Conservation (phyloP, 2,888 invertebrate genomes). For the Urechis unicinctus region DNA sequence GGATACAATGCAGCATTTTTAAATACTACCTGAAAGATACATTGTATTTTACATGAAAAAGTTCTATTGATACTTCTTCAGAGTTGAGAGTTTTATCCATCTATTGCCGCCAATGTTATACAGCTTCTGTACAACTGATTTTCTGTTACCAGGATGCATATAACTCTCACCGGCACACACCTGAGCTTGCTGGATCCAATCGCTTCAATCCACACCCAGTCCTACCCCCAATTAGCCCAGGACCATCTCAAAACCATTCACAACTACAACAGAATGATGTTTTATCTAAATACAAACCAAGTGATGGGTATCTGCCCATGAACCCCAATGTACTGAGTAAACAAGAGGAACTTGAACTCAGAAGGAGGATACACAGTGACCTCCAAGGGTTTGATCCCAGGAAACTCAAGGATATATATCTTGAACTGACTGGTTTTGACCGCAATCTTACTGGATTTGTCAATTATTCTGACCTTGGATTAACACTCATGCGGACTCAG, state of each 20-base stretch:
- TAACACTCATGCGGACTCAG: conserved; percentile 2
- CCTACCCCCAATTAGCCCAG: conserved; percentile 4
- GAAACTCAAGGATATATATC: conserved; percentile 31
- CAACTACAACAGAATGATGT: neutral
- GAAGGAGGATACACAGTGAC: conserved; percentile 27
- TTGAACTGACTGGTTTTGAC: conserved; percentile 32
- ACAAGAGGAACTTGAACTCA: conserved; percentile 28
- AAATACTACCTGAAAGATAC: too few species aligned
- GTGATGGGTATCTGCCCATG: conserved; percentile 27
- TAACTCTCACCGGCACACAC: neutral
- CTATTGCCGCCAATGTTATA: too few species aligned
- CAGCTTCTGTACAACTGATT: too few species aligned
- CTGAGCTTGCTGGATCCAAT: conserved; percentile 5
- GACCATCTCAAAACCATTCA: neutral
- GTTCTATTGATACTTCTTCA: too few species aligned
- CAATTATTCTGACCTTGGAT: conserved; percentile 26
- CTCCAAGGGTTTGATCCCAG: conserved; percentile 21
- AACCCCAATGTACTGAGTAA: conserved; percentile 22
- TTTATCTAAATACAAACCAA: conserved; percentile 22
- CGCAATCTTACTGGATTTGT: conserved; percentile 30
- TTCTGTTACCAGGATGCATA: neutral
- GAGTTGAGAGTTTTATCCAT: too few species aligned
- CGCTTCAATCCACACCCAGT: conserved; percentile 13
- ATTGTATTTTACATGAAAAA: too few species aligned
- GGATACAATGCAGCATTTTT: too few species aligned